Evolutionary conservation across 2,113 vertebrate genomes (phyloP).

Genomic region (Rana temporaria): DNA sequence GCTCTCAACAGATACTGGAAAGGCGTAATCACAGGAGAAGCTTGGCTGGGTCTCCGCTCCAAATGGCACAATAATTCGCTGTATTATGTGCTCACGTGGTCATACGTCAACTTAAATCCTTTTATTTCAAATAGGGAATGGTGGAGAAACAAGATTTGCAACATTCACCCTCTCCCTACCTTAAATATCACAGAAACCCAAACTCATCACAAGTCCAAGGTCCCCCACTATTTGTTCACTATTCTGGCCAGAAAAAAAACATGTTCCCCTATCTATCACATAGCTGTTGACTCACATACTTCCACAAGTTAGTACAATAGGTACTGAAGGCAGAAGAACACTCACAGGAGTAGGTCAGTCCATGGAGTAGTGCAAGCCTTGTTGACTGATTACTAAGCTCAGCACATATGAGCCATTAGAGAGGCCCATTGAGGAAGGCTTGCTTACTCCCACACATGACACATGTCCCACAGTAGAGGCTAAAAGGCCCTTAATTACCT

Average conservation of each 20-base stretch:
- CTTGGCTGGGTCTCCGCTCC: conserved; percentile 86
- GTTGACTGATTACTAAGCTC: conserved; percentile 66
- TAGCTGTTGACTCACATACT: background rate
- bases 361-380: conserved; percentile 62
- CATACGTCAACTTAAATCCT: conserved; percentile 95
- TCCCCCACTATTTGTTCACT: background rate
- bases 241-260: background rate
- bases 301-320: background rate
- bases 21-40: conserved; percentile 88
- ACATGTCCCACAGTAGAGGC: conserved; percentile 72
- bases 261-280: background rate
- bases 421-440: conserved; percentile 71
- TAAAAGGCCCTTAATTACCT: conserved; percentile 83
- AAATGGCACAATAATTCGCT: conserved; percentile 90
- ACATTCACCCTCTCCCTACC: conserved; percentile 32
- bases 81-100: conserved; percentile 97
- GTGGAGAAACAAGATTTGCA: conserved; percentile 78
- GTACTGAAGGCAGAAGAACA: background rate
- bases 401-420: conserved; percentile 63
- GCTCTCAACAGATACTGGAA: conserved; percentile 85
- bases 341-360: conserved; percentile 60
- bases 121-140: conserved; percentile 96
- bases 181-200: conserved; percentile 19
- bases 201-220: background rate
- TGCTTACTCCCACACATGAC: conserved; percentile 79